Percentiles rank a stretch among this genome's conserved stretches.
These are phyloP conservation scores for Hemithea aestivaria DNA, from an alignment of 2,888 invertebrate species.

Conservation along the genomic window DNA sequence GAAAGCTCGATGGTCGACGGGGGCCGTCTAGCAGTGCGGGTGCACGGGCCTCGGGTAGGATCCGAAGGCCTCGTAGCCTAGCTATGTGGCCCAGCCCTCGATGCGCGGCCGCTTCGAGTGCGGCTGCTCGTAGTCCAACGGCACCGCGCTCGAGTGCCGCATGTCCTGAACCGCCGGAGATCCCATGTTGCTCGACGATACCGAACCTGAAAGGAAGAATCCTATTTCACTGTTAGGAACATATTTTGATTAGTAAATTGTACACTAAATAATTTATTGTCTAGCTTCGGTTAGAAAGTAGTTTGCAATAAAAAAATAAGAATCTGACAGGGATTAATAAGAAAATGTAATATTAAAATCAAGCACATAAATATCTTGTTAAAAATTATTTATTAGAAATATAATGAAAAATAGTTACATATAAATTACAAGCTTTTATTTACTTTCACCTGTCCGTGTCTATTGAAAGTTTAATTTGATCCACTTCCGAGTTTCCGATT, in stretches of 20 bases:
- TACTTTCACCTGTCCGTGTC: too few relatives aligned
- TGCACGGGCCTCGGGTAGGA: constrained; percentile 72
- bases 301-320: too few relatives aligned
- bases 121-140: constrained; percentile 77
- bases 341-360: too few relatives aligned
- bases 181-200: constrained; percentile 90
- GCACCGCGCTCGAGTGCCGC: constrained; percentile 61
- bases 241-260: constrained; percentile 1
- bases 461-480: too few relatives aligned
- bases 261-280: background rate
- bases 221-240: constrained; percentile 18
- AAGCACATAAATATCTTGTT: too few relatives aligned
- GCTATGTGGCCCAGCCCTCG: constrained; percentile 96
- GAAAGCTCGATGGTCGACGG: constrained; percentile 50
- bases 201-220: constrained; percentile 81
- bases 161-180: constrained; percentile 82
- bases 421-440: too few relatives aligned
- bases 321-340: too few relatives aligned
- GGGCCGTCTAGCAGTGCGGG: constrained; percentile 69
- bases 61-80: constrained; percentile 74
- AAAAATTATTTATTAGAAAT: too few relatives aligned
- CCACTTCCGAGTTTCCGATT: too few relatives aligned
- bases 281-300: too few relatives aligned
- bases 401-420: too few relatives aligned
- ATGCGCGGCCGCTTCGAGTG: constrained; percentile 92